Base-by-base conservation (phyloP, 2,888 invertebrate species). In the Digitonthophagus gazella region DNA sequence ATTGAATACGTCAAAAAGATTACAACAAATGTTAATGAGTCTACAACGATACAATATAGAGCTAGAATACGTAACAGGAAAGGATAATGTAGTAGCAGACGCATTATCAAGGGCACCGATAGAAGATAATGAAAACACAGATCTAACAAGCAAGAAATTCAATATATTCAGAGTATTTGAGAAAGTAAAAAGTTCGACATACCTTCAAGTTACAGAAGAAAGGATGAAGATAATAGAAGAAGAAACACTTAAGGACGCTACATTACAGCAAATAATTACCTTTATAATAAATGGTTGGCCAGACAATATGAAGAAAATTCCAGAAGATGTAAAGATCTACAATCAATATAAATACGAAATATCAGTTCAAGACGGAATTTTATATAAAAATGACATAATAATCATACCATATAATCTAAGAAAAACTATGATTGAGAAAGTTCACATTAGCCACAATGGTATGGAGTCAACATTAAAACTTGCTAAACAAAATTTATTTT, bases 21-120 rank as follows among this genome's bases (percentile, higher is more conserved):
- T 64, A 16, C 68, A 68, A 58, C 11, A 18, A 18, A 68, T 64
- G 57, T 58, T 68, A 44, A 65, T 65, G 65, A 65, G 15, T 4
- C 22, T 65, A 11, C 68, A 68, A 65, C n/a, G 68, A 57, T 68
- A 68, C 6, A 65, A 65, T 11, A 44, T 55, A 18, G 18, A 65
- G 11, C 16, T 55, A 15, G 14, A 19, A 18, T 65, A 16, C 16
- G 56, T 55, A 3, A 55, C 55, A 11, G 56, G 65, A 6, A 65
- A 65, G 65, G 55, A 65, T 2, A 56, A 65, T 44, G 44, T 54
- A 28, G 64, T 64, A 8, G 22, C 64, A 8, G 64, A 64, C 16
- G 14, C 22, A 44, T 2, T 64, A 22, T 64, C 64, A 19, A 3
- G 63, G 15, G 63, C 63, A 8, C 22, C 44, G 15, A n/a, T 64